phyloP scores from a whole-genome alignment of 2,888 invertebrate genomes.

The Diadegma fenestrale region DNA sequence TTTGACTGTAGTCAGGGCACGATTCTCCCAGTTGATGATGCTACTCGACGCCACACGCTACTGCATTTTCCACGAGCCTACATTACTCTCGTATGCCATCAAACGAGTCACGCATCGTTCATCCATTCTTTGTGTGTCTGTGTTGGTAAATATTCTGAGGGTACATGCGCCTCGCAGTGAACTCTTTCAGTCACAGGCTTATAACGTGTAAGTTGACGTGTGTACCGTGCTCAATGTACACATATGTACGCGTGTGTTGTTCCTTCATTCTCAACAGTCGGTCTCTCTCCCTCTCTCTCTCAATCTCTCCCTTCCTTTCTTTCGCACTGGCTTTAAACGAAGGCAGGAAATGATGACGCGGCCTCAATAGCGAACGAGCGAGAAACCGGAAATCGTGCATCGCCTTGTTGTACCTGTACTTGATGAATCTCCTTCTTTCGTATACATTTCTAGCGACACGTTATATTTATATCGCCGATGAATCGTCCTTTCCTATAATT shows the following conservation, averaged over 20 bases:
- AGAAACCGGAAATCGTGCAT: constrained; percentile 68
- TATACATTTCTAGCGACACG: constrained; percentile 8
- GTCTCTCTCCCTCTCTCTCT: constrained; percentile 21
- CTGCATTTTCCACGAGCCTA: constrained; percentile 57
- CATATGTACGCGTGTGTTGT: constrained; percentile 28
- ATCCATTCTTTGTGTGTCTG: constrained; percentile 25
- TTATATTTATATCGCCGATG: constrained; percentile 9
- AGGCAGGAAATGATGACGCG: constrained; percentile 80
- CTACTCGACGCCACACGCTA: constrained; percentile 57
- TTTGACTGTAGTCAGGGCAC: constrained; percentile 58
- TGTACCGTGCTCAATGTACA: constrained; percentile 27
- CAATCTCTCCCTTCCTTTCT: constrained; percentile 54
- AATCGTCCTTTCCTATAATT: background rate
- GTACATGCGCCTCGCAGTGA: constrained; percentile 59
- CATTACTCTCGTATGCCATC: constrained; percentile 63
- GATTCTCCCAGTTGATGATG: constrained; percentile 60
- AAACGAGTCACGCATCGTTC: constrained; percentile 68
- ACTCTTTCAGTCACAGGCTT: constrained; percentile 66
- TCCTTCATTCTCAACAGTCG: constrained; percentile 60
- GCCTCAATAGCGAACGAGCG: constrained; percentile 73
- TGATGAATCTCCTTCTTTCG: constrained; percentile 31
- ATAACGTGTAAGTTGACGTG: constrained; percentile 39
- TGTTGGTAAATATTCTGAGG: constrained; percentile 38
- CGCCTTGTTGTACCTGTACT: constrained; percentile 61
- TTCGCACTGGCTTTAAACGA: constrained; percentile 63